Conservation (phyloP, 2,888 invertebrate species). For the Tortricodes alternella region DNA sequence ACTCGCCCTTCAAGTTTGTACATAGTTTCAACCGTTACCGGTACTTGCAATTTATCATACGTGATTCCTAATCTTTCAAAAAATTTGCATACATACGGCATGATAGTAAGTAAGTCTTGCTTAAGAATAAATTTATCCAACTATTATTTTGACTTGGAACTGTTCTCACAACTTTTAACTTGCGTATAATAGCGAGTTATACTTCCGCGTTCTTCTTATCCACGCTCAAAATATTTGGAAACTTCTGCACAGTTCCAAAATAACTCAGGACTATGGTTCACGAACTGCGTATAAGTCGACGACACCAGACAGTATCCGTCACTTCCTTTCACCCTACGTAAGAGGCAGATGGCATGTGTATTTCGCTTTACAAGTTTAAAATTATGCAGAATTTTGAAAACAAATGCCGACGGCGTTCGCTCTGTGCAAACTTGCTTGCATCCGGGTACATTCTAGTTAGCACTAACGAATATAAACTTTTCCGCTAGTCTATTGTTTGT, state of each 20-base stretch:
- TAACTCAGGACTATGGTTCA: not conserved
- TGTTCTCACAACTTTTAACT: not conserved
- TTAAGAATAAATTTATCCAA: not conserved
- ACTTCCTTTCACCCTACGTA: not conserved
- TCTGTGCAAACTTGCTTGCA: not conserved
- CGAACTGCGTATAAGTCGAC: no score
- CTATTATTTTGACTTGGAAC: not conserved
- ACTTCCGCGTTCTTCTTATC: not conserved
- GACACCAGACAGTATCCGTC: not conserved
- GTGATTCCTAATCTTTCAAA: no score
- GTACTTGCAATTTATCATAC: no score
- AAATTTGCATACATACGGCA: no score
- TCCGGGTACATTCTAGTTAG: conserved; percentile 10
- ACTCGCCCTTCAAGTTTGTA: no score
- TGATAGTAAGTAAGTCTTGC: no score
- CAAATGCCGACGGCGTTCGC: not conserved
- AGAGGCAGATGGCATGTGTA: not conserved
- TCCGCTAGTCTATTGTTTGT: not conserved
- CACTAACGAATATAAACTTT: conserved; percentile 11
- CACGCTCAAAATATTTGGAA: conserved; percentile 8
- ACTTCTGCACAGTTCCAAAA: conserved; percentile 4
- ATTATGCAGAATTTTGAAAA: conserved; percentile 2
- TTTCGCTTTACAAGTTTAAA: not conserved
- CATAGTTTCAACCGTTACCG: no score
- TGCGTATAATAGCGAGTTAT: not conserved